Conservation (phyloP, 2,113 vertebrate species). For the Rhinichthys klamathensis region DNA sequence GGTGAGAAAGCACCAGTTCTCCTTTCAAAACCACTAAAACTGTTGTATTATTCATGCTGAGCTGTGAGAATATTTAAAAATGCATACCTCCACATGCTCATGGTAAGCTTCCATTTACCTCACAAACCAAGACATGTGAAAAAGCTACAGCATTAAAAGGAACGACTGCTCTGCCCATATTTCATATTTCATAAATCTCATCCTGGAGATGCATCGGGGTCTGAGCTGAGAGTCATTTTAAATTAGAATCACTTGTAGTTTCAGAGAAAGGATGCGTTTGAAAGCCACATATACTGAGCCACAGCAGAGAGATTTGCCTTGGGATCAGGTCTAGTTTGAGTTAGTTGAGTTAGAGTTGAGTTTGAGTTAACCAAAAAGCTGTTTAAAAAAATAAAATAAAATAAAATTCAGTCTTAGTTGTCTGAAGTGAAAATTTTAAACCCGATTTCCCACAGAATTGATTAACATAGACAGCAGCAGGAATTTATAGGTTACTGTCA, state of each 20-base stretch:
- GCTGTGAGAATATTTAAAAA: conserved; percentile 69
- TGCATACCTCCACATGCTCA: conserved; percentile 76
- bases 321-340: conserved; percentile 13
- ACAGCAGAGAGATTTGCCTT: not conserved
- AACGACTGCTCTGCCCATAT: conserved; percentile 67
- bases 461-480: too few relatives aligned
- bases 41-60: conserved; percentile 74
- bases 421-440: not conserved
- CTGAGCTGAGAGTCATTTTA: conserved; percentile 62
- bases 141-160: conserved; percentile 65
- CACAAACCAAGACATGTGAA: conserved; percentile 58
- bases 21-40: conserved; percentile 68
- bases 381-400: not conserved
- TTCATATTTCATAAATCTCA: conserved; percentile 78
- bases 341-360: too few relatives aligned
- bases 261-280: conserved; percentile 26
- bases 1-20: conserved; percentile 60
- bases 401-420: not conserved
- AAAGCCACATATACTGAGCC: conserved; percentile 26
- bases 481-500: too few relatives aligned
- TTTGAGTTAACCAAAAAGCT: not conserved
- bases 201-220: conserved; percentile 65
- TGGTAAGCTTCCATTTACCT: conserved; percentile 75
- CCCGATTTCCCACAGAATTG: not conserved
- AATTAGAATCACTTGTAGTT: conserved; percentile 65